Base-by-base conservation (phyloP, 1,140 invertebrate species). In the Atta cephalotes region DNA sequence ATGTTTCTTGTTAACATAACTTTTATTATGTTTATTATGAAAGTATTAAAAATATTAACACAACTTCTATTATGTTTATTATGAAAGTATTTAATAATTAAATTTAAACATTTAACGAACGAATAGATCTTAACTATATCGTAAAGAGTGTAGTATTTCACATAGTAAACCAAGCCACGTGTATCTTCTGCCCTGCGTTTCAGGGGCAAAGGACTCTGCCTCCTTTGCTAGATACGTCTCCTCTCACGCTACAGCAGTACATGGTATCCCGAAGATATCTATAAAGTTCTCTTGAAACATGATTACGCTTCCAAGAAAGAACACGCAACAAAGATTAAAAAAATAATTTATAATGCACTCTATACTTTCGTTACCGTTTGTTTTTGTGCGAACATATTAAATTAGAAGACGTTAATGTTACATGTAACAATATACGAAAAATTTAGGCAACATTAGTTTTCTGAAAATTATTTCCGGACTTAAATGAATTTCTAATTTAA, bases 301-400 rank as follows among this genome's bases (percentile, higher is more conserved):
- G 70, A 89, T 89, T 88, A 78, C 63, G 35, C 60, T 87, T 87
- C 51, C 68, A n/a, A 53, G 79, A 88, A 84, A 58, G 49, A 87
- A 71, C 68, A 53, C 58, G 35, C 21, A 21, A 10, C 21, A 71
- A 72, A 58, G 51, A 45, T 71, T 80, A 71, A 51, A 56, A 39
- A 16, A 70, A 7, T 45, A 35, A 28, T 72, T 81, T 25, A 18
- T 9, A 39, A 39, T 49, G 3, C 0, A 18, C 4, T 25, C 0
- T 0, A 51, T 65, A 51, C 28, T 49, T 16, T 18, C 25, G 28
- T 79, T 45, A 25, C 3, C 2, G 10, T 65, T 66, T 25, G 25
- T 25, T 25, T 25, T 25, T 63, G 45, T 31, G 39, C 31, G n/a
- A 58, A 58, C 21, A 39, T 58, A 25, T 71, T 18, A 45, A 25